Percentiles rank a stretch among this genome's conserved stretches.
These are phyloP conservation scores for Telmatochromis sp. DNA, from an alignment of 2,113 vertebrate species.

Conservation along the genomic window DNA sequence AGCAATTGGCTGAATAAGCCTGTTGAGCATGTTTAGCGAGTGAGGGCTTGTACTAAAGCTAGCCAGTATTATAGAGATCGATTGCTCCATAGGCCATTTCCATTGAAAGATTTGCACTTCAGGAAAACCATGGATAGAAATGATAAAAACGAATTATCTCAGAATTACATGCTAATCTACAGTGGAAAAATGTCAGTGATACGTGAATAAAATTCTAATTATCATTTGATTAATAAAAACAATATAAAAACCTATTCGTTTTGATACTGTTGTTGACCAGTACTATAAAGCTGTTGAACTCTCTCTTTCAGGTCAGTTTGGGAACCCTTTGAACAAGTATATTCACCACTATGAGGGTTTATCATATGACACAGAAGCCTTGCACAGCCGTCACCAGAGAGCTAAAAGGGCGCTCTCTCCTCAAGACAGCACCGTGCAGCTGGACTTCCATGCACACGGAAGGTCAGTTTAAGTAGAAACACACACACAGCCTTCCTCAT, in stretches of 20 bases:
- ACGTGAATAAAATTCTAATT: neutral
- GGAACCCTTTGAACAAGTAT: conserved; percentile 85
- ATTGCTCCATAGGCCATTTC: neutral
- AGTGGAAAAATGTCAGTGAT: neutral
- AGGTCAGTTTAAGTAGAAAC: conserved; percentile 74
- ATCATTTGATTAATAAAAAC: neutral
- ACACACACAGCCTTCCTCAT: neutral
- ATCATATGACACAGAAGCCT: conserved; percentile 81
- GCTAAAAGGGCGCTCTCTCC: conserved; percentile 87
- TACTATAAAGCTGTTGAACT: neutral
- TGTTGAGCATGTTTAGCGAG: conserved; percentile 3
- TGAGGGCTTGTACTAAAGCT: neutral
- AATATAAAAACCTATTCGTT: neutral
- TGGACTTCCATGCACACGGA: conserved; percentile 93
- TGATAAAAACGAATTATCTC: neutral
- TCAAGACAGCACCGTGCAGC: conserved; percentile 80
- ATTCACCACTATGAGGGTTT: conserved; percentile 94
- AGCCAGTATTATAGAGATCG: neutral
- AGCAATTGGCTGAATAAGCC: conserved; percentile 12
- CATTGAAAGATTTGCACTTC: neutral
- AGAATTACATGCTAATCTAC: neutral
- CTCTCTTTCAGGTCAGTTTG: conserved; percentile 81
- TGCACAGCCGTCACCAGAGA: conserved; percentile 96
- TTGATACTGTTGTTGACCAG: neutral
- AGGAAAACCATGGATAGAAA: neutral